phyloP scores from a whole-genome alignment of 2,888 invertebrate species.

The Erpobdella octoculata region DNA sequence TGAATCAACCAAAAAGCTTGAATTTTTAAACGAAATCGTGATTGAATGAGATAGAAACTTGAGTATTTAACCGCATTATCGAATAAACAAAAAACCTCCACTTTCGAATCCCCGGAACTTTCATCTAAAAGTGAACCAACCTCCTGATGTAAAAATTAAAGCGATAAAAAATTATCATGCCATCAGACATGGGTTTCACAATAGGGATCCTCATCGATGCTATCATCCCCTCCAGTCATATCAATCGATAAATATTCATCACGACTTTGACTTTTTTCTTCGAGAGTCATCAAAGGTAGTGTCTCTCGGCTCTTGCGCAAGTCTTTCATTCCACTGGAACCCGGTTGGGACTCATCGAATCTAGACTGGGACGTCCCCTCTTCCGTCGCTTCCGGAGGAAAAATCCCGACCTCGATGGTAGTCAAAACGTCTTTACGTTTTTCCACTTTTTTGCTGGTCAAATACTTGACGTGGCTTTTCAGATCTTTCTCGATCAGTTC shows the following conservation, averaged over 20 bases:
- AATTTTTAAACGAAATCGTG: no score
- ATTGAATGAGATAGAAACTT: no score
- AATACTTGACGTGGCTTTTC: conserved; percentile 36
- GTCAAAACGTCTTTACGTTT: background rate
- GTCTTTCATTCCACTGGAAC: conserved; percentile 8
- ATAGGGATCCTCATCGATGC: conserved; percentile 8
- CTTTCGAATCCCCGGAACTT: no score
- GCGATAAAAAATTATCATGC: background rate
- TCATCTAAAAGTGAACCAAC: no score
- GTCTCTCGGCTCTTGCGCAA: no score
- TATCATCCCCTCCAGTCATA: background rate
- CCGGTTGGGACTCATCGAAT: conserved; percentile 8
- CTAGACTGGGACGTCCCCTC: background rate
- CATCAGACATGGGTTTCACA: conserved; percentile 18
- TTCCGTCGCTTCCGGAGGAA: background rate
- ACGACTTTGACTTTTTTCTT: conserved; percentile 9
- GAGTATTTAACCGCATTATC: no score
- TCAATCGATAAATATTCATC: background rate
- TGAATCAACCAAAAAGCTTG: background rate
- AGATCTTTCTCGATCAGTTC: conserved; percentile 38
- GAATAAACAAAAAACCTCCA: no score
- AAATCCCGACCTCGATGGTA: background rate
- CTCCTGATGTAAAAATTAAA: no score
- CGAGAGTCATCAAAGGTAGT: background rate
- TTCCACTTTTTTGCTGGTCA: conserved; percentile 26